A percentile compares a stretch with the other conserved stretches of the same genome.
Conservation (phyloP, 2,797 vertebrate species). For the Huso huso region DNA sequence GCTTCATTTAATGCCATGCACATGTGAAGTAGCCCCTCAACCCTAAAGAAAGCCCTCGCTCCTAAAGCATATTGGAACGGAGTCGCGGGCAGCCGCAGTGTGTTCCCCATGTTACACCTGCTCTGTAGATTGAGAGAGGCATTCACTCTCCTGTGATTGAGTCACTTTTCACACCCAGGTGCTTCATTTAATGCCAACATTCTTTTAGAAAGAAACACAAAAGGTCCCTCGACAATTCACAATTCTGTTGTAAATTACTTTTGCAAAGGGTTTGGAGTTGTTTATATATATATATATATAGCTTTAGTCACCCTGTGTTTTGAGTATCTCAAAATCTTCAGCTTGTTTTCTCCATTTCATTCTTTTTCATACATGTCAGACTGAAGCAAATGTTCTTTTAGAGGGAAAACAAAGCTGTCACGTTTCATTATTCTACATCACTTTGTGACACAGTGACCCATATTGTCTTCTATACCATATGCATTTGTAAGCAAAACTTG, state of each 20-base stretch:
- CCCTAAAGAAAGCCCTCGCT: background rate
- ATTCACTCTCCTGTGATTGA: background rate
- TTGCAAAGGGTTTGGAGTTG: background rate
- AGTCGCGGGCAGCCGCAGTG: background rate
- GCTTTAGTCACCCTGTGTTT: background rate
- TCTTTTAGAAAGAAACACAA: background rate
- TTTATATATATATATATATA: background rate
- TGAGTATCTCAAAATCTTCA: constrained; percentile 3
- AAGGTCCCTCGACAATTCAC: background rate
- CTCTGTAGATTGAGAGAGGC: background rate
- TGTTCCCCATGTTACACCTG: background rate
- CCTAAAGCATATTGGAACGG: background rate
- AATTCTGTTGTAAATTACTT: background rate
- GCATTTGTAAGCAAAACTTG: too few species aligned
- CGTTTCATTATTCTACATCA: too few species aligned
- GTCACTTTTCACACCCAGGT: background rate
- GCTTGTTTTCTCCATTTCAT: background rate
- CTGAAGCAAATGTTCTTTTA: too few species aligned
- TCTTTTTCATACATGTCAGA: too few species aligned
- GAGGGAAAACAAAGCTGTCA: too few species aligned
- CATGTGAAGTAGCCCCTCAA: background rate
- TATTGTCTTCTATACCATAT: too few species aligned
- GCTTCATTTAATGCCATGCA: too few species aligned
- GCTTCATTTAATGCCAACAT: background rate
- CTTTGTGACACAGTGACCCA: too few species aligned